phyloP scores from a whole-genome alignment of 2,797 vertebrate genomes.

The Sebastes itinus region DNA sequence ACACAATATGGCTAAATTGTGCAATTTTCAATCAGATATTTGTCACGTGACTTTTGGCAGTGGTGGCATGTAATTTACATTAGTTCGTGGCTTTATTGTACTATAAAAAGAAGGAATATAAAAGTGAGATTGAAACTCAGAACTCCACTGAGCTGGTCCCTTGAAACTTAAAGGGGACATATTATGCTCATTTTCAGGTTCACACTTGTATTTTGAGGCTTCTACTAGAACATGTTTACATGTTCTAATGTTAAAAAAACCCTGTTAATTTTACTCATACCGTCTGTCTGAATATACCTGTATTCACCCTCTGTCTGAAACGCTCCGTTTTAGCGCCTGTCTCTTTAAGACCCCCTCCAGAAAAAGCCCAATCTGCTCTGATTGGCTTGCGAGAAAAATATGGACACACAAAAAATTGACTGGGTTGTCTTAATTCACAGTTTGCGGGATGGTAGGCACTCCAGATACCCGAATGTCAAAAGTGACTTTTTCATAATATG shows the following conservation, averaged over 20 bases:
- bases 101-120: neutral
- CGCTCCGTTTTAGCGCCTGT: neutral
- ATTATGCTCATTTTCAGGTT: neutral
- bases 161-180: neutral
- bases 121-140: neutral
- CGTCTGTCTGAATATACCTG: neutral
- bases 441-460: neutral
- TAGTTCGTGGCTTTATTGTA: neutral
- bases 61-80: neutral
- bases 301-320: neutral
- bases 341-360: too few relatives aligned
- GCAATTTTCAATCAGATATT: neutral
- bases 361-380: too few relatives aligned
- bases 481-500: neutral
- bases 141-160: neutral
- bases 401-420: neutral
- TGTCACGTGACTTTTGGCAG: conserved; percentile 29
- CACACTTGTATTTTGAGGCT: neutral
- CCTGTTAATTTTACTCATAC: neutral
- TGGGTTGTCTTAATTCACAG: neutral
- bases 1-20: conserved; percentile 22
- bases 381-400: too few relatives aligned
- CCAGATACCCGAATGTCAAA: neutral
- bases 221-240: neutral
- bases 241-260: neutral